phyloP scores from a whole-genome alignment of 2,797 vertebrate species.

The Gobionotothen gibberifrons region DNA sequence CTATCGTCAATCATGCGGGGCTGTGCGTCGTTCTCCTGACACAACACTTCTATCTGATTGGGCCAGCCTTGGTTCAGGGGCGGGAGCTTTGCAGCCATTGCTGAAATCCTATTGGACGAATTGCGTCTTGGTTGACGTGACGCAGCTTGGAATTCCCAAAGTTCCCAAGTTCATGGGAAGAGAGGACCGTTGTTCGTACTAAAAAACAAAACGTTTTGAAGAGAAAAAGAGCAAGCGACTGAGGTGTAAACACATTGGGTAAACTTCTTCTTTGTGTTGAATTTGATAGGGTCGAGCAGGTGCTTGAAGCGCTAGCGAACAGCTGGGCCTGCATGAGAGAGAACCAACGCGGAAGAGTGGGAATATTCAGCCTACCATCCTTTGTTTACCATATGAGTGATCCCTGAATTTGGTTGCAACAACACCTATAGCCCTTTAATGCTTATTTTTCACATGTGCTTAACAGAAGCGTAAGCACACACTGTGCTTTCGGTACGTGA shows the following conservation, averaged over 20 bases:
- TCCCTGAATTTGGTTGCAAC: conserved; percentile 53
- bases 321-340: conserved; percentile 55
- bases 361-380: conserved; percentile 62
- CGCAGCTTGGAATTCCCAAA: conserved; percentile 83
- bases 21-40: conserved; percentile 55
- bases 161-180: conserved; percentile 80
- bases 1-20: conserved; percentile 75
- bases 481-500: conserved; percentile 36
- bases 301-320: conserved; percentile 25
- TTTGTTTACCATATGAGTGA: conserved; percentile 80
- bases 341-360: conserved; percentile 76
- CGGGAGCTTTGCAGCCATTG: conserved; percentile 20
- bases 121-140: conserved; percentile 59
- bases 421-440: conserved; percentile 22
- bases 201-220: conserved; percentile 26
- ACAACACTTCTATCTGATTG: conserved; percentile 70
- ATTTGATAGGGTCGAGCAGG: not conserved
- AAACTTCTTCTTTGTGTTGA: conserved; percentile 18
- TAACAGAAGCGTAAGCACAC: not conserved
- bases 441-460: not conserved
- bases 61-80: conserved; percentile 46
- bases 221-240: conserved; percentile 35
- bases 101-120: conserved; percentile 73
- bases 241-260: conserved; percentile 54
- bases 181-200: conserved; percentile 45